Evolutionary conservation across 2,888 invertebrate genomes (phyloP).

Genomic region (Augochlorella aurata): DNA sequence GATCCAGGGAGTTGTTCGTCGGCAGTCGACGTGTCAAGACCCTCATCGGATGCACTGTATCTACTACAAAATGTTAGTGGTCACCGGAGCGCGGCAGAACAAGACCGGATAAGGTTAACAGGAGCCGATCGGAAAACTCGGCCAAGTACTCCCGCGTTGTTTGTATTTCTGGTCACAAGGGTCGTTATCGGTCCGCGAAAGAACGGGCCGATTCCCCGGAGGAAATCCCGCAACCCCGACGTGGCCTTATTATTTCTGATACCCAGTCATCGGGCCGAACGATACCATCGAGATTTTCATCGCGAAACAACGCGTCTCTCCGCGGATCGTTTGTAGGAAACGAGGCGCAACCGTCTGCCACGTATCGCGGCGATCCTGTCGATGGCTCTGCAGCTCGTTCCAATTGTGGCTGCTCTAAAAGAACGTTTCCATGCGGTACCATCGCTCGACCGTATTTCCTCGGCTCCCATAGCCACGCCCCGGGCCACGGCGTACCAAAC

Average conservation of each 20-base stretch:
- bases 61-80: constrained; percentile 25
- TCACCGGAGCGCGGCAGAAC: constrained; percentile 10
- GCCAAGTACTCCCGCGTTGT: constrained; percentile 58
- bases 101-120: constrained; percentile 53
- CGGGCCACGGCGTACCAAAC: neutral
- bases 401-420: neutral
- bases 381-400: neutral
- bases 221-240: constrained; percentile 25
- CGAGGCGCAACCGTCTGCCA: neutral
- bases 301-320: constrained; percentile 26
- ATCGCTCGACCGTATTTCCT: constrained; percentile 18
- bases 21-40: too few relatives aligned
- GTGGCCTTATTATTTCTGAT: constrained; percentile 62
- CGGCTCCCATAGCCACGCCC: constrained; percentile 14
- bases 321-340: neutral
- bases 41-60: too few relatives aligned
- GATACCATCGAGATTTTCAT: constrained; percentile 33
- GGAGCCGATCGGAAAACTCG: constrained; percentile 62
- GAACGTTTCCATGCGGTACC: constrained; percentile 16
- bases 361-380: constrained; percentile 2
- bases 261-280: constrained; percentile 46
- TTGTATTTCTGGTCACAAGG: constrained; percentile 50
- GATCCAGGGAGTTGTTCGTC: too few relatives aligned
- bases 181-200: constrained; percentile 44
- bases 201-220: constrained; percentile 46